A percentile compares a stretch with the other conserved stretches of the same genome.
Evolutionary conservation across 1,140 invertebrate genomes (phyloP).

Genomic region (Elysia chlorotica): DNA sequence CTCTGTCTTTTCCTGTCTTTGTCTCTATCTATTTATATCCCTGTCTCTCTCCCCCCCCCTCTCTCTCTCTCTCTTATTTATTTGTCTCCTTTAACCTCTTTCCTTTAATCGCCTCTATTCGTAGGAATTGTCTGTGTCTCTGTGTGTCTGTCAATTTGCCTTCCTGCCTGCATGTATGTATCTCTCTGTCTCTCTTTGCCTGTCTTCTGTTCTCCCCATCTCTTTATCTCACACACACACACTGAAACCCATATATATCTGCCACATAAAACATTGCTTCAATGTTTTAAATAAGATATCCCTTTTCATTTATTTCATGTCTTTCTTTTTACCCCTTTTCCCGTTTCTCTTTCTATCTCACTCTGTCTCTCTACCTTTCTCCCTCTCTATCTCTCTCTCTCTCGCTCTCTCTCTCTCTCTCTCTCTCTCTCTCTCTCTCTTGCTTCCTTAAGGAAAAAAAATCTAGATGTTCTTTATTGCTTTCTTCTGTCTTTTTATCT

Average conservation of each 20-base stretch:
- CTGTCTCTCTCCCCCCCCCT: not conserved
- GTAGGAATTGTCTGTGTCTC: not conserved
- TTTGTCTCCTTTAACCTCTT: not conserved
- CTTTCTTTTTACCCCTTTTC: too few relatives aligned
- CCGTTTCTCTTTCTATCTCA: not conserved
- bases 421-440: too few relatives aligned
- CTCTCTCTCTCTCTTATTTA: not conserved
- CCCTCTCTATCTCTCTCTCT: not conserved
- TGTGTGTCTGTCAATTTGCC: not conserved
- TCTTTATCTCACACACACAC: not conserved
- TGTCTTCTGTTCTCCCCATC: not conserved
- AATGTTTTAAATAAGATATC: too few relatives aligned
- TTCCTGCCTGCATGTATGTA: not conserved
- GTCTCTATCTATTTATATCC: not conserved
- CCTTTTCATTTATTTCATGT: too few relatives aligned
- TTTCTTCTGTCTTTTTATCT: not conserved
- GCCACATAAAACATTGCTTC: too few relatives aligned
- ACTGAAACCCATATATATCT: too few relatives aligned
- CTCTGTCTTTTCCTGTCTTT: conserved; percentile 15
- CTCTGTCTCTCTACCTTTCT: not conserved
- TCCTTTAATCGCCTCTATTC: not conserved
- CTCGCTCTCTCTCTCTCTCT: not conserved
- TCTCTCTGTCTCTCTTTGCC: not conserved
- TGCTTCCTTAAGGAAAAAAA: too few relatives aligned
- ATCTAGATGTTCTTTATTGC: too few relatives aligned